These are phyloP conservation scores for Clarias magur DNA, from an alignment of 2,113 vertebrate species.

Conservation along the genomic window DNA sequence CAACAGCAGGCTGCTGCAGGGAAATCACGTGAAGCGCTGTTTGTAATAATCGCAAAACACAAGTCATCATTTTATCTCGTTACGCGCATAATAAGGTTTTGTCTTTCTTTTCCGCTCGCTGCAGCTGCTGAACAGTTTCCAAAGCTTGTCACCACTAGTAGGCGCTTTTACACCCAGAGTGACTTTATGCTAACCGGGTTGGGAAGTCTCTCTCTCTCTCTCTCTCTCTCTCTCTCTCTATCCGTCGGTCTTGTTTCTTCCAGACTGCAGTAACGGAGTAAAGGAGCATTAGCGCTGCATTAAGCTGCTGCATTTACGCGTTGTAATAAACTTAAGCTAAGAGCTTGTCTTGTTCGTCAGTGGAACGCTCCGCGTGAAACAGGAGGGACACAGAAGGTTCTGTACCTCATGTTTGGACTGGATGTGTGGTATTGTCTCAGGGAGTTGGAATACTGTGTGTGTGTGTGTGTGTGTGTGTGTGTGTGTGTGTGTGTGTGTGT, in stretches of 20 bases:
- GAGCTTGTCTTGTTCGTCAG: slow-evolving; percentile 1
- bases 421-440: slow-evolving; percentile 43
- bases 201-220: too few relatives aligned
- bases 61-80: not conserved
- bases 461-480: slow-evolving; percentile 35
- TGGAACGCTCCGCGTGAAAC: slow-evolving; percentile 4
- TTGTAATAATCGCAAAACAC: not conserved
- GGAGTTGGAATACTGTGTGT: slow-evolving; percentile 45
- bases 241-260: not conserved
- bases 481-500: too few relatives aligned
- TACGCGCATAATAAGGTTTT: not conserved
- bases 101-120: not conserved
- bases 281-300: slow-evolving; percentile 1
- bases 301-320: slow-evolving; percentile 8
- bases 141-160: not conserved
- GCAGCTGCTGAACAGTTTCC: not conserved
- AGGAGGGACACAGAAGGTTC: not conserved
- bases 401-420: slow-evolving; percentile 29
- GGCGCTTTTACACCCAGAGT: not conserved
- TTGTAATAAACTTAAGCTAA: slow-evolving; percentile 1
- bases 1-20: slow-evolving; percentile 7
- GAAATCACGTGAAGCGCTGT: not conserved
- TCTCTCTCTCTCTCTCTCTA: not conserved
- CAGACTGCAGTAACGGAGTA: slow-evolving; percentile 1
- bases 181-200: not conserved